These are phyloP conservation scores for Pholis gunnellus DNA, from an alignment of 2,113 vertebrate species.

Conservation along the genomic window DNA sequence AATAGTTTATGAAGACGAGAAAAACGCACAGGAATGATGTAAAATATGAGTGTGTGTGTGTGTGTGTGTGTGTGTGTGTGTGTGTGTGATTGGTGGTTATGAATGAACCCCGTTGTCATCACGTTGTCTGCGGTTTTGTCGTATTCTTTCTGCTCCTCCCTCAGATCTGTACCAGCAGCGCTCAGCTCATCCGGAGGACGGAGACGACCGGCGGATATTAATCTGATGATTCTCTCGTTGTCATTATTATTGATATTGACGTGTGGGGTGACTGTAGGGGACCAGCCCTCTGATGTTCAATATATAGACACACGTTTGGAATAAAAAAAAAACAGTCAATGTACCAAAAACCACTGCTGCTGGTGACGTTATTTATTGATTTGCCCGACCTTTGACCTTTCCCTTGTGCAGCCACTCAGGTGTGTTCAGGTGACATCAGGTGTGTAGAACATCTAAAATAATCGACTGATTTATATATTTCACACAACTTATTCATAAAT, in stretches of 20 bases:
- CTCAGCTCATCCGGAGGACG: slow-evolving; percentile 46
- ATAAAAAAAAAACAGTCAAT: slow-evolving; percentile 66
- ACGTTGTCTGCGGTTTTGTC: not conserved
- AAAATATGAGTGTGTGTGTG: not conserved
- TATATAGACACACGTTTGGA: slow-evolving; percentile 81
- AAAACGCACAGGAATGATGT: slow-evolving; percentile 4
- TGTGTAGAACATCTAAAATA: not conserved
- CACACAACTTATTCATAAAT: too few relatives aligned
- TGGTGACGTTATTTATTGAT: not conserved
- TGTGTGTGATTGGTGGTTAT: not conserved
- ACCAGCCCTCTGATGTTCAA: slow-evolving; percentile 76
- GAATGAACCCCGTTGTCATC: not conserved
- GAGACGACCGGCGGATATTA: slow-evolving; percentile 47
- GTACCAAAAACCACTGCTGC: slow-evolving; percentile 18
- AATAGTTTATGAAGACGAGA: not conserved
- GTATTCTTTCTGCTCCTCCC: slow-evolving; percentile 11
- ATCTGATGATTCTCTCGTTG: slow-evolving; percentile 69
- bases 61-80: not conserved
- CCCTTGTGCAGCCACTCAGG: not conserved
- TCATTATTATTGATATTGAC: slow-evolving; percentile 76
- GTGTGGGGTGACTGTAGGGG: slow-evolving; percentile 72
- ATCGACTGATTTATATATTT: too few relatives aligned
- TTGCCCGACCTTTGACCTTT: not conserved
- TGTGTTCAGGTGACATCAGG: not conserved
- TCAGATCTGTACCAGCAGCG: slow-evolving; percentile 70